Evolutionary conservation across 2,797 vertebrate species (phyloP), one percentile per base, ranked within the genome.

Genomic region (Miichthys miiuy): DNA sequence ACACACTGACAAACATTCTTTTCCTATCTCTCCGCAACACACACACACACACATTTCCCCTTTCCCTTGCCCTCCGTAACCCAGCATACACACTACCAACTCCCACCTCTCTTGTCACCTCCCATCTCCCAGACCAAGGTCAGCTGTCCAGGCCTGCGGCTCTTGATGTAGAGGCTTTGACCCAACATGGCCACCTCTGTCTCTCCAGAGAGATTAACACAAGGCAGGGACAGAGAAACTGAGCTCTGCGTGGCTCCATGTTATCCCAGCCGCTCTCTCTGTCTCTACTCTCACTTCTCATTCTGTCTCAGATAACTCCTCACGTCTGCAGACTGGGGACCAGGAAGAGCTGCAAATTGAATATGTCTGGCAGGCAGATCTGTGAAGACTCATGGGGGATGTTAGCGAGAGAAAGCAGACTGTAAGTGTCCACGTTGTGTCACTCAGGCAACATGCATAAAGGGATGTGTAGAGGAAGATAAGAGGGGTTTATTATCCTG

Each of bases 201-300:
- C 92, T 93, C 90, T 92, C 93, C 92, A 91, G 92, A 92, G 93
- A 94, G 93, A 93, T 92, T 93, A 96, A 95, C 94, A 94, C 92
- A 84, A 92, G 85, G 89, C 90, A 87, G 90, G 88, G 91, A 92
- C 91, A 89, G 89, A 88, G 88, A 92, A 91, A 81, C 87, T 18
- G 72, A 85, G 89, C 89, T 86, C 89, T 55, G 88, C 82, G 79
- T 89, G 88, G 88, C 92, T 92, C 87, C 87, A 77, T 84, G 88
- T 89, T 93, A 92, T 93, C 92, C 91, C 88, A 78, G 84, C 87
- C 89, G 58, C 87, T 63, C 78, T 89, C 87, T 88, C 81, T 74
- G 75, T 91, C 89, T 91, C 80, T 70, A 58, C 86, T 84, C 91
- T 88, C 88, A 85, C 90, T 91, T 90, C 89, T 91, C 85, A 82